A percentile compares a stretch with the other conserved stretches of the same genome.
phyloP scores from a whole-genome alignment of 2,113 vertebrate genomes.

The Leiothrix lutea region DNA sequence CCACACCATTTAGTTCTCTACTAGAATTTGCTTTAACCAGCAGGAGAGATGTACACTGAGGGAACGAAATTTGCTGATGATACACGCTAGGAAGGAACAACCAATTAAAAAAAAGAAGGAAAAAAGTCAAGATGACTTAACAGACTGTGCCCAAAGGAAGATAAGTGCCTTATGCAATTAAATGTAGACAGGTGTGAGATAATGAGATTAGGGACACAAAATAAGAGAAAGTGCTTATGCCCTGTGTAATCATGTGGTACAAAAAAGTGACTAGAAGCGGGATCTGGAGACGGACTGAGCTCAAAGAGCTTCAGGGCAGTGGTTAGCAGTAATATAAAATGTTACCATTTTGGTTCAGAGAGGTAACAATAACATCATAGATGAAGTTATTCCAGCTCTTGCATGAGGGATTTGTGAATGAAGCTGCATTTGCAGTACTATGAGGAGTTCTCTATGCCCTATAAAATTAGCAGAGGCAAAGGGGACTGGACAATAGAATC shows the following conservation, averaged over 20 bases:
- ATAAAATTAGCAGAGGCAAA: slow-evolving; percentile 4
- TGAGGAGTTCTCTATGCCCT: background rate
- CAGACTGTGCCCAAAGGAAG: background rate
- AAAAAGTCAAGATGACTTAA: background rate
- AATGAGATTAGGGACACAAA: slow-evolving; percentile 58
- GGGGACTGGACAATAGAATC: background rate
- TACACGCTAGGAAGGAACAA: background rate
- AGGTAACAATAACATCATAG: background rate
- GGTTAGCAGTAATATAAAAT: background rate
- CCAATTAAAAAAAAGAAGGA: background rate
- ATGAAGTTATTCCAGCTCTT: background rate
- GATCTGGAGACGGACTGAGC: background rate
- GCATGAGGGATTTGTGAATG: background rate
- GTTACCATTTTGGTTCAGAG: background rate
- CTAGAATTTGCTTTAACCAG: background rate
- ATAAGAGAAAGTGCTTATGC: background rate
- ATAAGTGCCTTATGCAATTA: slow-evolving; percentile 46
- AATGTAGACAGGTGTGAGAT: slow-evolving; percentile 46
- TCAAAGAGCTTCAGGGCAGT: background rate
- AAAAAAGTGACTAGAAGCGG: background rate
- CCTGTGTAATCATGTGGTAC: background rate
- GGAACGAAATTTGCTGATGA: background rate
- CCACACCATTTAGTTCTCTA: background rate
- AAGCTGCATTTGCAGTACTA: background rate
- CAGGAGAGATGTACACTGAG: background rate